Base-by-base conservation (phyloP, 2,113 vertebrate genomes). In the Gymnobelideus leadbeateri region DNA sequence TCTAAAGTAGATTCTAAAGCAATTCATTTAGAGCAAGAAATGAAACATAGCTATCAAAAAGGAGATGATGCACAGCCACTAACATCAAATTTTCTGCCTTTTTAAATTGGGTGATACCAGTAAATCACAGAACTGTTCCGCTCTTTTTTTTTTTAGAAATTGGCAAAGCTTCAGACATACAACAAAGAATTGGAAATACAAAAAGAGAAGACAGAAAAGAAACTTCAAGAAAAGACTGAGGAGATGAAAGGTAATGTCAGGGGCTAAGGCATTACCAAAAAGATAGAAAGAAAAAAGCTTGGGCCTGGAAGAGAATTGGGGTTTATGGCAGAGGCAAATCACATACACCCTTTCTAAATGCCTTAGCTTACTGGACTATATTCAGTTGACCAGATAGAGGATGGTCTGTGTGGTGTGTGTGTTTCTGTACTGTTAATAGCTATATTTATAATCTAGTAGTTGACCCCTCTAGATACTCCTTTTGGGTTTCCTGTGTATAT, bases 231-330 rank as follows among this genome's bases (percentile, higher is more conserved):
- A 91, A 99, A 98, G 96, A 98, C 95, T 0, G 98, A 99, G 94
- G 99, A 99, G 93, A 97, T 99, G 96, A 99, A 99, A 99, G 99
- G 99, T 99, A 98, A 91, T 12, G 9, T 21, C 0, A 2, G 23
- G 31, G n/a, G 23, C 84, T 0, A 0, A n/a, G 16, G 7, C 0
- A 0, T 12, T 0, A n/a, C n/a, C 43, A 8, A 14, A 61, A 68
- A 77, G 25, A 55, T 26, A 55, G 24, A 37, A 37, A 68, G 11
- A 68, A 68, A 43, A 43, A 84, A 84, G n/a, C 68, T 84, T 84
- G 19, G n/a, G 68, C 6, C 1, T 19, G 12, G 37, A 84, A 84
- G 19, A 84, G 37, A 21, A 84, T 84, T 84, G 68, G n/a, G 19
- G 1, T 84, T 84, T 84, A 84, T 84, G n/a, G n/a, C 7, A 84